Evolutionary conservation across 64 coral and sea anemone genomes (phyloP).

Genomic region (Pocillopora damicornis): DNA sequence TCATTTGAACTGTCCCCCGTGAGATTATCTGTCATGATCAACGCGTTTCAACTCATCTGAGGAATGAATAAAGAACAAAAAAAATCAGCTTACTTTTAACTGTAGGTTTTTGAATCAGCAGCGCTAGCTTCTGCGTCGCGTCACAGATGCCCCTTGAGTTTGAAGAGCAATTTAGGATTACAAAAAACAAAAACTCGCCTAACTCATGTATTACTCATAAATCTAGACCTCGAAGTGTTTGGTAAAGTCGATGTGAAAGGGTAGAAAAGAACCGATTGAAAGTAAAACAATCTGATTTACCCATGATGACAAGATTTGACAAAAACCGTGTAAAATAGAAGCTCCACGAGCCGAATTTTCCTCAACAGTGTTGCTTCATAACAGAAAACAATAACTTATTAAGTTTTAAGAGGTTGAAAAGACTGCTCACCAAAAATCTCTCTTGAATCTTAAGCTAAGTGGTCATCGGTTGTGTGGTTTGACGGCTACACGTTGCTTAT

Average conservation of each 20-base stretch:
- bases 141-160: background rate
- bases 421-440: background rate
- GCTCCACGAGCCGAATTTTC: too few relatives aligned
- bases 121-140: background rate
- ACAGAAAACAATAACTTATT: background rate
- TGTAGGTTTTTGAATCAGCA: background rate
- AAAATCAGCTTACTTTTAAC: background rate
- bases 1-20: background rate
- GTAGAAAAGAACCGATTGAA: too few relatives aligned
- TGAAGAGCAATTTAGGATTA: conserved; percentile 19
- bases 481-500: background rate
- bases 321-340: too few relatives aligned
- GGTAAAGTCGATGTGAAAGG: too few relatives aligned
- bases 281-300: too few relatives aligned
- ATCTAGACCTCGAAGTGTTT: too few relatives aligned
- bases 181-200: background rate
- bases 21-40: background rate
- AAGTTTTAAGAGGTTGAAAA: background rate
- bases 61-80: background rate
- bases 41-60: background rate
- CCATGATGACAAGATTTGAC: too few relatives aligned
- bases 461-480: background rate
- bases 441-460: background rate
- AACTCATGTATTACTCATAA: background rate
- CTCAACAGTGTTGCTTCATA: background rate